Evolutionary conservation across 2,113 vertebrate genomes (phyloP), one percentile per base, ranked within the genome.

Genomic region (Asarcornis scutulata): DNA sequence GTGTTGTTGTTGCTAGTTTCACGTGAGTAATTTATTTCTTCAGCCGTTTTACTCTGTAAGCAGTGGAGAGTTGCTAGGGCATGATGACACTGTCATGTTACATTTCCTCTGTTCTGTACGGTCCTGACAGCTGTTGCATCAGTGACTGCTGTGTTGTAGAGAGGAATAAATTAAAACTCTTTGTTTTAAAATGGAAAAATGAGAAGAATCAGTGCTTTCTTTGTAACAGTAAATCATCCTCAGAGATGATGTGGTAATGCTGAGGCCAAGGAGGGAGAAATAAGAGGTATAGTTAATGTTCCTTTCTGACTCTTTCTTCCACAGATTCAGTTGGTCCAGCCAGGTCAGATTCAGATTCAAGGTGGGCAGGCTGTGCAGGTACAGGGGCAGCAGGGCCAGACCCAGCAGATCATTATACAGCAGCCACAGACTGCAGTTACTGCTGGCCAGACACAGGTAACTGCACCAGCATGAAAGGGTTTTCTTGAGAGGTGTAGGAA

Each of bases 361-460:
- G 99, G 99, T 20, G 99, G 99, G 38, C 99, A 99, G 96, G 99
- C 99, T 66, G 98, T 99, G 46, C 99, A 99, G 97, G 98, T 99
- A 17, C 99, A 99, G 97, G 98, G 99, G 58, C 99, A 99, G 96
- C 99, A 99, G 97, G 99, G 99, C 81, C 99, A 99, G 92, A 98
- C 99, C 56, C 99, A 99, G 95, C 99, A 99, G 97, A 99, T 99
- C 97, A 99, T 99, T 97, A 99, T 99, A 97, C 99, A 99, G 96
- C 99, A 99, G 97, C 99, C 99, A n/a, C 99, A 99, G 98, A 98
- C 99, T 9, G 99, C 98, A 29, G 99, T 99, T 95, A 99, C 99
- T 4, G 99, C 99, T 21, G 99, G 99, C 91, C 99, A 99, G 98
- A 99, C 98, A 94, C 99, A 99, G 99, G 99, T 99, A 96, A 96